A percentile compares a stretch with the other conserved stretches of the same genome.
phyloP scores from a whole-genome alignment of 1,140 invertebrate genomes.

The Panagrolaimus sp. region DNA sequence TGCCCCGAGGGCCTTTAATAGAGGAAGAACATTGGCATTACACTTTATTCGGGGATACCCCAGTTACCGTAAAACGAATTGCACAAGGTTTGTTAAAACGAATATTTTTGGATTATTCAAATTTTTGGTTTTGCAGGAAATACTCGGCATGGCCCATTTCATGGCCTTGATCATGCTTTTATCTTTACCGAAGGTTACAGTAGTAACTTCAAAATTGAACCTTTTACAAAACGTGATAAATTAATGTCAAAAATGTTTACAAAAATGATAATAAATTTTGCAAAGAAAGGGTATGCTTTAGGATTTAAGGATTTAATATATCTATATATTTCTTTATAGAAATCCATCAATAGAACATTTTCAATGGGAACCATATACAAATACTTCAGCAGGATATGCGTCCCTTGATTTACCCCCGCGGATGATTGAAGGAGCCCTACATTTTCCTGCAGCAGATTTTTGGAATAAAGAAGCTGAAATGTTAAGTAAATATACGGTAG shows the following conservation, averaged over 20 bases:
- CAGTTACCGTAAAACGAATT: slow-evolving; percentile 43
- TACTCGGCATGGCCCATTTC: slow-evolving; percentile 42
- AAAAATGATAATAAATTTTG: slow-evolving; percentile 57
- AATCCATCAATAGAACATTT: slow-evolving; percentile 55
- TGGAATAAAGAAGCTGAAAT: slow-evolving; percentile 58
- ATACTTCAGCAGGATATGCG: slow-evolving; percentile 42
- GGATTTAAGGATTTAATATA: background rate
- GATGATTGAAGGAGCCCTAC: slow-evolving; percentile 49
- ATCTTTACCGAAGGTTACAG: slow-evolving; percentile 57
- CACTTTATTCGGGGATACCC: slow-evolving; percentile 52
- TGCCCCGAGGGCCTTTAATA: slow-evolving; percentile 47
- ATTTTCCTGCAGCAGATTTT: slow-evolving; percentile 51
- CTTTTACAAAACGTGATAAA: slow-evolving; percentile 51
- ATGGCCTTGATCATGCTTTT: slow-evolving; percentile 57
- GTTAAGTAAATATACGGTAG: slow-evolving; percentile 40
- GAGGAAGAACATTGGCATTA: slow-evolving; percentile 52
- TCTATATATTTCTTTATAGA: slow-evolving; percentile 23
- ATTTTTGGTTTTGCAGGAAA: background rate
- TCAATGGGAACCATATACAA: slow-evolving; percentile 43
- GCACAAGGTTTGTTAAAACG: slow-evolving; percentile 33
- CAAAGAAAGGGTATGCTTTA: slow-evolving; percentile 32
- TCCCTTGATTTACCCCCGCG: slow-evolving; percentile 53
- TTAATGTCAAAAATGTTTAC: slow-evolving; percentile 53
- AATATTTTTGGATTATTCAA: background rate
- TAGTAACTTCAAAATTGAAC: slow-evolving; percentile 54